Conservation (phyloP, 2,113 vertebrate species). For the Pangasianodon gigas region DNA sequence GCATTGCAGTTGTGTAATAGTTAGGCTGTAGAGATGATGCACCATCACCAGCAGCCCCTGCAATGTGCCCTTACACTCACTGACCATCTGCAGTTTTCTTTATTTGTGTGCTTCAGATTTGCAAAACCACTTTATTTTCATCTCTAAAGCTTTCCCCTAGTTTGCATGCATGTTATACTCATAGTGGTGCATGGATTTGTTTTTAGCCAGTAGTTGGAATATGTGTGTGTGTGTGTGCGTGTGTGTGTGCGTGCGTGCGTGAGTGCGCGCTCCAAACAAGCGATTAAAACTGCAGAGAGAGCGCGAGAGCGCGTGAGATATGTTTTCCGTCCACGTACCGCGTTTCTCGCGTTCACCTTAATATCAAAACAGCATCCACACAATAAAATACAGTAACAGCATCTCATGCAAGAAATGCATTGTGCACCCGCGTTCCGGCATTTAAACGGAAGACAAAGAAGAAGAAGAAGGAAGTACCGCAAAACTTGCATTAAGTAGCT, state of each 20-base stretch:
- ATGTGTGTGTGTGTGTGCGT: not conserved
- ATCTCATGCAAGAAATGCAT: not conserved
- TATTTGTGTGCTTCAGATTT: not conserved
- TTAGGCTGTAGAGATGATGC: slow-evolving; percentile 66
- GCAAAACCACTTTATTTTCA: not conserved
- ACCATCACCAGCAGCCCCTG: slow-evolving; percentile 49
- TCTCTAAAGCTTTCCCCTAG: not conserved
- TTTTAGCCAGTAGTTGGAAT: not conserved
- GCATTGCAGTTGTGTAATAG: slow-evolving; percentile 51
- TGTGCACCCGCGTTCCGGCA: not conserved
- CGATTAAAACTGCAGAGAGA: slow-evolving; percentile 61
- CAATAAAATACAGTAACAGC: not conserved
- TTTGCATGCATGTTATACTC: not conserved
- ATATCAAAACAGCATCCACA: not conserved
- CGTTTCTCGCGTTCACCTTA: slow-evolving; percentile 45
- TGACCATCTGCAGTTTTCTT: slow-evolving; percentile 15
- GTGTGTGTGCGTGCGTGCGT: not conserved
- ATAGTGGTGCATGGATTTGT: slow-evolving; percentile 12
- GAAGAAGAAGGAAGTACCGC: not conserved
- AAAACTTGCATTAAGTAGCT: slow-evolving; percentile 15
- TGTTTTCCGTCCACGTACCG: slow-evolving; percentile 52
- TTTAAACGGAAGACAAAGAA: not conserved
- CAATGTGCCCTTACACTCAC: slow-evolving; percentile 13
- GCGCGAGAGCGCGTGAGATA: slow-evolving; percentile 18
- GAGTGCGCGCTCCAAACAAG: slow-evolving; percentile 13